phyloP scores from a whole-genome alignment of 1,140 invertebrate genomes.

The Drosophila nigrodunni region DNA sequence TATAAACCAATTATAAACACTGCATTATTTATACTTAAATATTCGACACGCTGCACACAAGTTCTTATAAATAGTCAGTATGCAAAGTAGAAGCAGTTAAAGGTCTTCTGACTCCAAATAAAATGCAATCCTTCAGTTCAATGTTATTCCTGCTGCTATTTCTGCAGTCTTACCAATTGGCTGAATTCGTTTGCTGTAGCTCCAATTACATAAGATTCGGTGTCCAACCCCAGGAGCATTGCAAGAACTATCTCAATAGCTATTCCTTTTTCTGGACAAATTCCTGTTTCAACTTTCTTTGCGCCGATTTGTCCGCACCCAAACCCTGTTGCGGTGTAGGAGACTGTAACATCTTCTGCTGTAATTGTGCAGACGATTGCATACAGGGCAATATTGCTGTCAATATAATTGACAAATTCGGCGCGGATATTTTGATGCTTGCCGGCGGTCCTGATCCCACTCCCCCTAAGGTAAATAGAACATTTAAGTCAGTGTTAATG shows the following conservation, averaged over 20 bases:
- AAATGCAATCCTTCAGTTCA: background rate
- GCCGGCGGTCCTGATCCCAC: too few relatives aligned
- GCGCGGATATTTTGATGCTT: background rate
- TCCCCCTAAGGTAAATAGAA: too few relatives aligned
- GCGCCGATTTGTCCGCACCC: background rate
- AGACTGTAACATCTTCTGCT: conserved; percentile 17
- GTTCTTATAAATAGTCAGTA: too few relatives aligned
- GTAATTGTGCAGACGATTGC: conserved; percentile 1
- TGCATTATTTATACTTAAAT: too few relatives aligned
- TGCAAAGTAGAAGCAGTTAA: too few relatives aligned
- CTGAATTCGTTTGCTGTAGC: background rate
- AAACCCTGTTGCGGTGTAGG: conserved; percentile 11
- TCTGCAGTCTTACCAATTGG: background rate
- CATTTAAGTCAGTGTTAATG: too few relatives aligned
- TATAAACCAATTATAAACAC: too few relatives aligned
- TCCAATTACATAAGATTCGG: background rate
- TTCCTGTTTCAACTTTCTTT: background rate
- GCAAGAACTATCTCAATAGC: background rate
- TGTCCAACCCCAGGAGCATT: background rate
- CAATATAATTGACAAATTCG: background rate
- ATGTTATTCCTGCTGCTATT: background rate
- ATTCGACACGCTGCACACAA: too few relatives aligned
- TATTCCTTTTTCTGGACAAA: background rate
- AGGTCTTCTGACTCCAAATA: background rate
- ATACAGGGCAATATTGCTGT: background rate